Base-by-base conservation (phyloP, 2,113 vertebrate genomes). In the Jaculus jaculus region DNA sequence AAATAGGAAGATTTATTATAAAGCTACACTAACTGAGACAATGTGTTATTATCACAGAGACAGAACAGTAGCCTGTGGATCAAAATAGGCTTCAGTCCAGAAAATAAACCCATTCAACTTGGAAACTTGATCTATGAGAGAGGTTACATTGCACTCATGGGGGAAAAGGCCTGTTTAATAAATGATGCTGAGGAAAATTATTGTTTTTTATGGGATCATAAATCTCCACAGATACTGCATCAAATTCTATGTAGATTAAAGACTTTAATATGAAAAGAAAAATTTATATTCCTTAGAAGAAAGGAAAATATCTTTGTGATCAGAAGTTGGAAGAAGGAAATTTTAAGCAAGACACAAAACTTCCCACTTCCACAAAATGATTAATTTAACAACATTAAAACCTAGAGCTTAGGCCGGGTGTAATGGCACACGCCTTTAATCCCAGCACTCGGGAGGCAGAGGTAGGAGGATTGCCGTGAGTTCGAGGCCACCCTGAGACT, bases 201-300 rank as follows among this genome's bases (percentile, higher is more conserved):
- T 82, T 83, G 60, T 89, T 81, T 92, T 92, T 86, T 91, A 66
- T 90, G 66, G 58, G 20, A 74, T 54, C 87, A 94, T 94, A 91
- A 87, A 61, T 95, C 68, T 91, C 89, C 37, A 54, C 18, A 85
- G 78, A 91, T 37, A 65, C 20, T 20, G 28, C 39, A 47, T 37
- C 87, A 84, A 84, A 89, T 37, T 92, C 12, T 66, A 26, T 84
- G 37, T 86, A n/a, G 58, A 73, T 77, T 81, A 92, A 65, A 88
- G 65, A 80, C 51, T 73, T 86, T 61, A 89, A 85, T 71, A 58
- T 80, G 54, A 84, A 90, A 95, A 93, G 24, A 28, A 61, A 93
- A 92, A 42, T 83, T 92, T 32, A 24, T 65, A 78, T 91, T 79
- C 86, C 63, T 94, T 58, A 80, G 83, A 75, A 90, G 78, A 90